phyloP scores from a whole-genome alignment of 2,888 invertebrate species.

The Drosophila barbarae region DNA sequence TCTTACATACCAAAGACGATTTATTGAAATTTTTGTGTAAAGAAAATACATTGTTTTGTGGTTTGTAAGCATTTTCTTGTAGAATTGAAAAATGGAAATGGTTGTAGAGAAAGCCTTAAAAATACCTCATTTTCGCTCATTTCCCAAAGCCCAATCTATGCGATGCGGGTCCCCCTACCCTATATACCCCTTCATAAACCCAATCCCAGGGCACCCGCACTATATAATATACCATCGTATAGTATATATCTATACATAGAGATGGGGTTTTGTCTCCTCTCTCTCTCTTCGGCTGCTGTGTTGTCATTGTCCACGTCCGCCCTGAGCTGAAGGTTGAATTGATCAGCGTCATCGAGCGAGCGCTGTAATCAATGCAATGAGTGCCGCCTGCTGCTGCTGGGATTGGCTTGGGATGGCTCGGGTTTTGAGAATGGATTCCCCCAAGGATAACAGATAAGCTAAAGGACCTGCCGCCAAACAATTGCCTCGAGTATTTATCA shows the following conservation, averaged over 20 bases:
- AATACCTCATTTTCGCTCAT: constrained; percentile 15
- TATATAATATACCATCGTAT: background rate
- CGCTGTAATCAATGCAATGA: constrained; percentile 21
- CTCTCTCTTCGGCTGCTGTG: background rate
- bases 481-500: constrained; percentile 15
- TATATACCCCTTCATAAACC: no score
- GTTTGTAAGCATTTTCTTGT: background rate
- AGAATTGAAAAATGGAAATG: background rate
- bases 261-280: constrained; percentile 16
- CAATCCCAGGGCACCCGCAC: constrained; percentile 9
- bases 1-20: background rate
- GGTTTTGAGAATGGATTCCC: background rate
- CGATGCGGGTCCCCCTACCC: constrained; percentile 29
- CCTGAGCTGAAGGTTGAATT: constrained; percentile 69
- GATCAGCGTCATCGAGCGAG: constrained; percentile 40
- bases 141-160: constrained; percentile 34
- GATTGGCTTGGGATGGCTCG: background rate
- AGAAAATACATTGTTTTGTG: background rate
- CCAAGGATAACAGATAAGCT: background rate
- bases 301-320: constrained; percentile 57
- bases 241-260: background rate
- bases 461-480: constrained; percentile 18
- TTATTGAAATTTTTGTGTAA: background rate
- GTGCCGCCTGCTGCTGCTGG: constrained; percentile 3
- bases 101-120: background rate